phyloP scores from a whole-genome alignment of 2,113 vertebrate species.

The Lichenostomus cassidix region DNA sequence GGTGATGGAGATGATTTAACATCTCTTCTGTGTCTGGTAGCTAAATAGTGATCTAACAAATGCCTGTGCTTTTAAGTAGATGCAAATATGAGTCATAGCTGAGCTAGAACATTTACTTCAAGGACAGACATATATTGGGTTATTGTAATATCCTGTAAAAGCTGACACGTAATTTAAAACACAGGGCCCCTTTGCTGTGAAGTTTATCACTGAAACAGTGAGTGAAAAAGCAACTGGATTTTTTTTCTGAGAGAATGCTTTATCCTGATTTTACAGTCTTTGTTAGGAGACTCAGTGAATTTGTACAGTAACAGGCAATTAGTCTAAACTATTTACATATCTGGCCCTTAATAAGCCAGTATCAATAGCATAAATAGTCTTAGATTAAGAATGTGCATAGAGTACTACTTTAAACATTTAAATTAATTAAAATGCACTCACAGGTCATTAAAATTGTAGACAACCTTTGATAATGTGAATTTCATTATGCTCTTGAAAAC shows the following conservation, averaged over 20 bases:
- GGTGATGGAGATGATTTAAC: background rate
- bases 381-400: background rate
- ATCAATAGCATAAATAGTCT: background rate
- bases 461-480: slow-evolving; percentile 11
- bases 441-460: background rate
- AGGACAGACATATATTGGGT: slow-evolving; percentile 16
- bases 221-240: background rate
- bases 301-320: background rate
- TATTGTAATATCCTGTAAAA: slow-evolving; percentile 11
- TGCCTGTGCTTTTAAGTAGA: background rate
- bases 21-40: background rate
- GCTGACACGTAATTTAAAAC: slow-evolving; percentile 16
- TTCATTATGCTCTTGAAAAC: background rate
- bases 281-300: background rate
- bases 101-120: slow-evolving; percentile 33
- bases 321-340: slow-evolving; percentile 21
- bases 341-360: background rate
- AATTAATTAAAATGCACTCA: slow-evolving; percentile 29
- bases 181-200: background rate
- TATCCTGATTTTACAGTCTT: background rate
- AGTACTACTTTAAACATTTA: background rate
- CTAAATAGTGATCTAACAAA: background rate
- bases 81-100: slow-evolving; percentile 36
- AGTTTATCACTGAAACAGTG: background rate
- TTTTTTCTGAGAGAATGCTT: background rate